Percentiles rank a stretch among this genome's conserved stretches.
Conservation (phyloP, 2,888 invertebrate genomes). For the Mycogona germanica region DNA sequence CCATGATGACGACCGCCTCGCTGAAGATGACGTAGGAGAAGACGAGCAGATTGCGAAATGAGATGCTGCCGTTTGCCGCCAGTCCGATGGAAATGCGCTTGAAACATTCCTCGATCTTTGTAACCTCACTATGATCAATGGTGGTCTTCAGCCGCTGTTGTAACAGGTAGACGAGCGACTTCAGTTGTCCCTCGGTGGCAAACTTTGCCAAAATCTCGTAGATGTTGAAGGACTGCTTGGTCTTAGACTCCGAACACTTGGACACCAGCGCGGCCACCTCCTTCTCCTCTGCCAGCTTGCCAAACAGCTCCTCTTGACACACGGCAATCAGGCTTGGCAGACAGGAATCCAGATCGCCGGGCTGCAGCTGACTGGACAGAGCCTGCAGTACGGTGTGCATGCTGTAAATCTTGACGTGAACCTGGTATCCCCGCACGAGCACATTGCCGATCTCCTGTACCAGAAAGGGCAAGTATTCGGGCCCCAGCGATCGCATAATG, state of each 20-base stretch:
- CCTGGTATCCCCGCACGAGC: constrained; percentile 79
- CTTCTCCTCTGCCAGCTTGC: constrained; percentile 77
- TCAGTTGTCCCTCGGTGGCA: too few species aligned
- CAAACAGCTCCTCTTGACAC: constrained; percentile 79
- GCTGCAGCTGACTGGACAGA: constrained; percentile 53
- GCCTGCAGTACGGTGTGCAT: constrained; percentile 67
- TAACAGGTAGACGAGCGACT: too few species aligned
- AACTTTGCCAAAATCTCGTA: constrained; percentile 67
- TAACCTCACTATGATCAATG: not conserved
- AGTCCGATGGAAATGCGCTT: not conserved
- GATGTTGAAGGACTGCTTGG: constrained; percentile 72
- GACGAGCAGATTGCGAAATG: not conserved
- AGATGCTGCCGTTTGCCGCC: not conserved
- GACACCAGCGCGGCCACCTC: constrained; percentile 70
- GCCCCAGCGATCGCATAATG: constrained; percentile 73
- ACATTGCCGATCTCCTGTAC: constrained; percentile 66
- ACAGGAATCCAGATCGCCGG: constrained; percentile 66
- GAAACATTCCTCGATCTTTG: not conserved
- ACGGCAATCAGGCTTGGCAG: constrained; percentile 65
- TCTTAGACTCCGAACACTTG: constrained; percentile 45
- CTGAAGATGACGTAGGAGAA: not conserved
- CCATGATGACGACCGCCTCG: not conserved
- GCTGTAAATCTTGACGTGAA: constrained; percentile 83
- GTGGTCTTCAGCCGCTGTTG: not conserved
- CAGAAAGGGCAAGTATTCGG: constrained; percentile 60